phyloP scores from a whole-genome alignment of 2,888 invertebrate genomes.

The Tiliacea citrago region DNA sequence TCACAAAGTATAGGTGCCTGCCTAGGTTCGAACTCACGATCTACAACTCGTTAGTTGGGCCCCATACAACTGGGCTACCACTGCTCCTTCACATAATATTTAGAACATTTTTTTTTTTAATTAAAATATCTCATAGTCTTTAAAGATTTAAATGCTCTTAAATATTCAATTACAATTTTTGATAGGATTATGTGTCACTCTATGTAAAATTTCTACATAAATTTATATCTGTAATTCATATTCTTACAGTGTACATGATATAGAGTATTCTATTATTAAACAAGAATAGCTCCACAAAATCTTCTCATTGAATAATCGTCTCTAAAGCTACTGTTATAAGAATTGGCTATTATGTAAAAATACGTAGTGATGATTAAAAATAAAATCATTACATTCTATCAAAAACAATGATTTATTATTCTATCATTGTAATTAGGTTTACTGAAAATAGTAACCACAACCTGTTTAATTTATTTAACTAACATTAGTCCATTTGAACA shows the following conservation, averaged over 20 bases:
- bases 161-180: neutral
- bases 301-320: neutral
- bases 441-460: neutral
- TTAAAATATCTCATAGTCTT: neutral
- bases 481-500: neutral
- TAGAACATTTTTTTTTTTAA: no score
- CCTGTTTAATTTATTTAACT: constrained; percentile 1
- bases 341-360: no score
- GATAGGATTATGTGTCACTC: neutral
- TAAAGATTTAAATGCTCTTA: neutral
- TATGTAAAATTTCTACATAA: neutral
- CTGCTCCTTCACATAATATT: no score
- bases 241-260: neutral
- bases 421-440: neutral
- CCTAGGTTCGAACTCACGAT: no score
- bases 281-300: neutral
- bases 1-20: no score
- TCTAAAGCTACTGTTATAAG: neutral
- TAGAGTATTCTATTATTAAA: neutral
- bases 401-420: neutral
- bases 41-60: no score
- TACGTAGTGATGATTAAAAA: neutral
- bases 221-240: neutral
- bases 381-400: neutral
- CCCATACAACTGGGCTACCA: no score